Base-by-base conservation (phyloP, 2,888 invertebrate species). In the Drosophila incognita region DNA sequence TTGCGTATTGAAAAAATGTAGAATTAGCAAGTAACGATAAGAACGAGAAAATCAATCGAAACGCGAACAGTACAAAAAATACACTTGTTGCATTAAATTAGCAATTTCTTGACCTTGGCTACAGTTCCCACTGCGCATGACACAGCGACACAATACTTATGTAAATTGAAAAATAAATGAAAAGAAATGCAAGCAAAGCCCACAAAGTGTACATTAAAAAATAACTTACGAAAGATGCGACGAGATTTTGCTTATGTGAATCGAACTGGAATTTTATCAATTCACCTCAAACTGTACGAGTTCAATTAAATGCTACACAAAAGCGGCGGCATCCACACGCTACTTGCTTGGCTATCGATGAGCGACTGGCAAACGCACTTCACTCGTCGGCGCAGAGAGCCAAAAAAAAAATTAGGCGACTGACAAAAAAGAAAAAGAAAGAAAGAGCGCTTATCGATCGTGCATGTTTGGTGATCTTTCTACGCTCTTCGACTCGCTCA, bases 41-140 rank as follows among this genome's bases (percentile, higher is more conserved):
- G 27, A 36, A 36, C 13, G n/a, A 11, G 36, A 36, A 56, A 56
- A n/a, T 27, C 33, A 29, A 56, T 57, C n/a, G 29, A 11, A 31
- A 54, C 60, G 53, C 52, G 40, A 60, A 66, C 42, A 51, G 4
- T 33, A 33, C 10, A 31, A 53, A 42, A 58, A 38, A 58, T 69
- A 79, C 85, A 85, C 89, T 84, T 85, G 85, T 89, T 83, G 88
- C 69, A 38, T 57, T 58, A 52, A n/a, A 46, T 53, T 64, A 57
- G 57, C 51, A 65, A 66, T 77, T 66, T 65, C 56, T 51, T 63
- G 76, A 80, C 89, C 89, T 85, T 85, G 82, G 36, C 15, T 52
- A 58, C 71, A 59, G 52, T 53, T 42, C 10, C 31, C 57, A 65
- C 29, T 80, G 89, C 89, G 87, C 89, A 87, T 89, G 85, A 27